Evolutionary conservation across 64 coral and sea anemone species (phyloP).

Genomic region (Pachyseris speciosa): DNA sequence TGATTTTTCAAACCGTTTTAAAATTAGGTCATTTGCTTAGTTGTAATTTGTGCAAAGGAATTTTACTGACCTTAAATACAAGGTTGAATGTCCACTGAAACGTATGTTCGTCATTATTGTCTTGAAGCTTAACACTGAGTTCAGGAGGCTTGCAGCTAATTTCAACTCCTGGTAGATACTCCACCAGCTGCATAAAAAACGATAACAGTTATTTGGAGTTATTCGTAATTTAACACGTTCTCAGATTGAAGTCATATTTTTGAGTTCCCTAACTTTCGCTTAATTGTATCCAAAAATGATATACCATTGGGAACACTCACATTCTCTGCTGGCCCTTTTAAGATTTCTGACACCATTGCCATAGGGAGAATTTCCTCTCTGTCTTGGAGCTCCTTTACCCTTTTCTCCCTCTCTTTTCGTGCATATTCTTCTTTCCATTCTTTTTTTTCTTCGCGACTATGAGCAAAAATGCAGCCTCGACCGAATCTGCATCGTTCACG

Average conservation of each 20-base stretch:
- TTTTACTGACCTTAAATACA: slow-evolving; percentile 17
- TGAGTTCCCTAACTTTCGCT: too few relatives aligned
- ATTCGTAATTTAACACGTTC: neutral
- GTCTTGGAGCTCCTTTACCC: neutral
- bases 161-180: slow-evolving; percentile 20
- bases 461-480: slow-evolving; percentile 45
- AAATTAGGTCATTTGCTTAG: too few relatives aligned
- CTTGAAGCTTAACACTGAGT: slow-evolving; percentile 40
- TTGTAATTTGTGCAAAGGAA: neutral
- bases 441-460: slow-evolving; percentile 22
- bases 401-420: neutral
- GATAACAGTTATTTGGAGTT: neutral
- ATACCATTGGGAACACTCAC: neutral
- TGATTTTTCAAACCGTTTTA: too few relatives aligned
- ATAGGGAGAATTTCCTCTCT: neutral
- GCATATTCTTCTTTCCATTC: slow-evolving; percentile 33
- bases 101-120: neutral
- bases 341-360: neutral
- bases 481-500: slow-evolving; percentile 36
- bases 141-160: neutral
- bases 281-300: too few relatives aligned
- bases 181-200: neutral
- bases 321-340: slow-evolving; percentile 5
- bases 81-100: slow-evolving; percentile 48
- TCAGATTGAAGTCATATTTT: too few relatives aligned